phyloP scores from a whole-genome alignment of 2,888 invertebrate genomes.

The Nymphalis c-album region DNA sequence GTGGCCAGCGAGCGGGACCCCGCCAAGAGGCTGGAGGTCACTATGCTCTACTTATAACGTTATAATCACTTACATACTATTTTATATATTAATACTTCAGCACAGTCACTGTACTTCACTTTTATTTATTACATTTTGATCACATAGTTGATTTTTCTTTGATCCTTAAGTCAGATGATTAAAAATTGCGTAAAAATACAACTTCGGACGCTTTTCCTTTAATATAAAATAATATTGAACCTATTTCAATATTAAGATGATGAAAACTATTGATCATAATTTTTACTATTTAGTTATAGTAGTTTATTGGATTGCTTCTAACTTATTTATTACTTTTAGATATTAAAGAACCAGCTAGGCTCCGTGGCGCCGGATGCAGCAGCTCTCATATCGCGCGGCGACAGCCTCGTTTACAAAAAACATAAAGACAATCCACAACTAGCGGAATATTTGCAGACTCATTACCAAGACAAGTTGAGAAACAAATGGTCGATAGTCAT shows the following conservation, averaged over 20 bases:
- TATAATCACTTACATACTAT: no score
- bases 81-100: no score
- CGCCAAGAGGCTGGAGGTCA: constrained; percentile 83
- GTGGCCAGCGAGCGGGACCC: constrained; percentile 83
- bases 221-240: no score
- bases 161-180: no score
- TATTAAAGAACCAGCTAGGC: constrained; percentile 83
- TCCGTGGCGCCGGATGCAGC: constrained; percentile 88
- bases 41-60: background rate
- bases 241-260: no score
- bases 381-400: constrained; percentile 88
- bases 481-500: constrained; percentile 84
- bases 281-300: background rate
- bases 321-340: constrained; percentile 55
- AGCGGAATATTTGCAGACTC: constrained; percentile 81
- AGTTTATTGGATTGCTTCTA: background rate
- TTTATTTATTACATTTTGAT: no score
- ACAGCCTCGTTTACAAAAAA: constrained; percentile 86
- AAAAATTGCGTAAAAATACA: no score
- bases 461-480: constrained; percentile 81
- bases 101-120: no score
- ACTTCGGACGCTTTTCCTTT: no score
- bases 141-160: no score
- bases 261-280: no score
- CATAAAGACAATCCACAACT: constrained; percentile 80